Evolutionary conservation across 2,797 vertebrate genomes (phyloP).

Genomic region (Ataeniobius toweri): DNA sequence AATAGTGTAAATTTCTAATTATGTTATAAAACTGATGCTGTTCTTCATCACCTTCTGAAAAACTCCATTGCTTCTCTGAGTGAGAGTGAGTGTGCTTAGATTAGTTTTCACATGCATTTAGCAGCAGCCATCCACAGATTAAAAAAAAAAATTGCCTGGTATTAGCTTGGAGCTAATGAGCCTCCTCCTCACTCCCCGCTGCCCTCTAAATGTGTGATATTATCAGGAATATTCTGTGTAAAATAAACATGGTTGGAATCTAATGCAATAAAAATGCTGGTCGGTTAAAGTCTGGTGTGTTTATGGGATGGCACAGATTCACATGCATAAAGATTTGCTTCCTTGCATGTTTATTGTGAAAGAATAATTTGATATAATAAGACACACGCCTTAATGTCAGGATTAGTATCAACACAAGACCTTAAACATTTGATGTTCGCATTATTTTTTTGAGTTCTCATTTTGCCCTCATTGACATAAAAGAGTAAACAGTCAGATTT

Average conservation of each 20-base stretch:
- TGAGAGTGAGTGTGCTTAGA: slow-evolving; percentile 16
- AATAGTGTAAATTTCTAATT: neutral
- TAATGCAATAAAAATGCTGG: slow-evolving; percentile 55
- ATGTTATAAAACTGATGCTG: neutral
- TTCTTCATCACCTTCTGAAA: neutral
- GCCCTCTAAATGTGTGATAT: slow-evolving; percentile 17
- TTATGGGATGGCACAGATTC: slow-evolving; percentile 2
- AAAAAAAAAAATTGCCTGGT: slow-evolving; percentile 13
- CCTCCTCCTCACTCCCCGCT: slow-evolving; percentile 8
- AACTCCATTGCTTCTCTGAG: neutral
- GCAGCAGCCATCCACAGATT: slow-evolving; percentile 12
- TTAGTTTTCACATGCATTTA: slow-evolving; percentile 14
- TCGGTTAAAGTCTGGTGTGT: slow-evolving; percentile 28
- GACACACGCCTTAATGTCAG: neutral
- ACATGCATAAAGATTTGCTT: neutral
- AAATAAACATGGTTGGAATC: slow-evolving; percentile 23
- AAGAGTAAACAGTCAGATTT: too few relatives aligned
- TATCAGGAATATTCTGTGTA: slow-evolving; percentile 14
- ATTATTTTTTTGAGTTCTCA: neutral
- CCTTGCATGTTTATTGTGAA: neutral
- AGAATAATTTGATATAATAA: neutral
- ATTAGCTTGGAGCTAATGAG: slow-evolving; percentile 26
- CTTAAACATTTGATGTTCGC: neutral
- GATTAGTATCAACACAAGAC: neutral
- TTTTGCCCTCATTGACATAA: neutral